phyloP scores from a whole-genome alignment of 1,140 invertebrate genomes.

The Solenopsis invicta region DNA sequence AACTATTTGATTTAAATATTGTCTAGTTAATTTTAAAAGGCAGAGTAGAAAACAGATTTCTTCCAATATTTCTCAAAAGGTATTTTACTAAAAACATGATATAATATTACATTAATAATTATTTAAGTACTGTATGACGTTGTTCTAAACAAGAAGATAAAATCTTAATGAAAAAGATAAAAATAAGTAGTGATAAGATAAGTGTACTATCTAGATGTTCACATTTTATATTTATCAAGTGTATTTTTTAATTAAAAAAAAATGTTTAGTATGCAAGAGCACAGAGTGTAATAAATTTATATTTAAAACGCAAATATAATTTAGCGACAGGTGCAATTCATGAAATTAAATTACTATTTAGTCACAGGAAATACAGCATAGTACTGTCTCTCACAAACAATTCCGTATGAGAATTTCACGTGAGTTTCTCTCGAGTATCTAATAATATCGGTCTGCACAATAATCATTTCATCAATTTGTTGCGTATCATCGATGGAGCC shows the following conservation, averaged over 20 bases:
- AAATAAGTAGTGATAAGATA: no score
- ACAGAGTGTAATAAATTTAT: not conserved
- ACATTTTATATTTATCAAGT: no score
- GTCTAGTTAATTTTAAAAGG: no score
- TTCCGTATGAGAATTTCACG: slow-evolving; percentile 22
- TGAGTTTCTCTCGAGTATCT: slow-evolving; percentile 46
- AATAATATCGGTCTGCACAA: slow-evolving; percentile 70
- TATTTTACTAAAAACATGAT: no score
- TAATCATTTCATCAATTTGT: slow-evolving; percentile 78
- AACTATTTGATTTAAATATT: no score
- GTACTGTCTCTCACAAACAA: slow-evolving; percentile 3
- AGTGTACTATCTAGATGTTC: no score
- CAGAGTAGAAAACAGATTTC: no score
- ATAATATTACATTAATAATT: no score
- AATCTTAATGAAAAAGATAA: no score
- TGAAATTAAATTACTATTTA: slow-evolving; percentile 7
- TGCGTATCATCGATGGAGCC: slow-evolving; percentile 73
- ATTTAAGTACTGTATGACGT: no score
- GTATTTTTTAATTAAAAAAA: not conserved
- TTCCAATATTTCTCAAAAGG: no score
- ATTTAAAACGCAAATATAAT: not conserved
- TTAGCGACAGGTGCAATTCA: not conserved
- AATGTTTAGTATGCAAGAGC: not conserved
- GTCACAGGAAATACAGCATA: not conserved
- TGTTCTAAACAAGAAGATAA: no score